phyloP scores from a whole-genome alignment of 2,797 vertebrate species.

The Hapalemur alaotrensis region DNA sequence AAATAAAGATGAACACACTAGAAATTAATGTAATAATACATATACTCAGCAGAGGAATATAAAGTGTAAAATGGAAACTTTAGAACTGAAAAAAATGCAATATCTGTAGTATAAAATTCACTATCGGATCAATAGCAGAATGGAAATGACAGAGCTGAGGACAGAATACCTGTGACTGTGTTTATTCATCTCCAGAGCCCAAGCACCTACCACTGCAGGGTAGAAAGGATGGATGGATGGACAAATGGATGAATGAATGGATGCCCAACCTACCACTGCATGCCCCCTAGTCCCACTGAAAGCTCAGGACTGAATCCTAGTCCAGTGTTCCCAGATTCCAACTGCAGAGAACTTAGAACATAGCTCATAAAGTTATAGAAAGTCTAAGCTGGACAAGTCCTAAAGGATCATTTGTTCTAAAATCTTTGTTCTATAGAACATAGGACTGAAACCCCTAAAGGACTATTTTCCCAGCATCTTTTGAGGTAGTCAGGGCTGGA shows the following conservation, averaged over 20 bases:
- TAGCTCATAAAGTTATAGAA: neutral
- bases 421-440: neutral
- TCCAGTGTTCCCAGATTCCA: neutral
- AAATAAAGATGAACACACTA: neutral
- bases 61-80: neutral
- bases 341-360: neutral
- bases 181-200: neutral
- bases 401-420: neutral
- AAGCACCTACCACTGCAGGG: neutral
- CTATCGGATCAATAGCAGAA: neutral
- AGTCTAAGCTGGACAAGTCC: neutral
- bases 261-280: neutral
- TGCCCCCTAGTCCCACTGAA: neutral
- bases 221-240: neutral
- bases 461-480: neutral
- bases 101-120: neutral
- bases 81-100: neutral
- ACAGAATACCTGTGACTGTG: neutral
- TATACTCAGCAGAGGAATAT: neutral
- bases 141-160: neutral
- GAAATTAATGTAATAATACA: neutral
- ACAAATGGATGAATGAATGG: neutral
- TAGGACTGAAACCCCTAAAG: neutral
- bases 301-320: neutral
- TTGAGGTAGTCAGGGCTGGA: neutral